These are phyloP conservation scores for Copidosoma aretas DNA, from an alignment of 2,888 invertebrate genomes.

Conservation along the genomic window DNA sequence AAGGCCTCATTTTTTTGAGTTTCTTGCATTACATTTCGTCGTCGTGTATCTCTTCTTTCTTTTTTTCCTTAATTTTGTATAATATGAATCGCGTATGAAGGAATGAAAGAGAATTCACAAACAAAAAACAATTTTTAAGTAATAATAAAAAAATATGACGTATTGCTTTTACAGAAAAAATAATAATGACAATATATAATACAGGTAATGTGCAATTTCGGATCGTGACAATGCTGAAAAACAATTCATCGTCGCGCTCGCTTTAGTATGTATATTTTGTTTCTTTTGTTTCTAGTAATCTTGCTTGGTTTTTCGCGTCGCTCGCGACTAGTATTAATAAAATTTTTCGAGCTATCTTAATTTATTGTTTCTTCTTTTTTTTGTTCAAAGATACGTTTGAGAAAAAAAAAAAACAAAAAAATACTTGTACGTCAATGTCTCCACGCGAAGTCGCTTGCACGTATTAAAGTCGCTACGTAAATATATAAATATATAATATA, in stretches of 20 bases:
- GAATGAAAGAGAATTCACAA: conserved; percentile 39
- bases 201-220: conserved; percentile 35
- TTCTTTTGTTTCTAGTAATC: conserved; percentile 25
- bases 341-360: conserved; percentile 23
- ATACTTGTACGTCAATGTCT: conserved; percentile 41
- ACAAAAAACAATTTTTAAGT: conserved; percentile 28
- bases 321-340: conserved; percentile 41
- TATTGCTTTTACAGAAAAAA: conserved; percentile 19
- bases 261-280: conserved; percentile 28
- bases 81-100: conserved; percentile 27
- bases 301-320: conserved; percentile 32
- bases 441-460: conserved; percentile 36
- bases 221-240: conserved; percentile 40
- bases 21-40: conserved; percentile 7
- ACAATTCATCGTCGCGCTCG: conserved; percentile 40
- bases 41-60: background rate
- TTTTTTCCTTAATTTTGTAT: background rate
- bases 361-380: conserved; percentile 22
- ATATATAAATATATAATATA: conserved; percentile 42
- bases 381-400: conserved; percentile 27
- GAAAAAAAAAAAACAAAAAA: conserved; percentile 37
- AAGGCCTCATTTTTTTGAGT: conserved; percentile 25
- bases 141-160: conserved; percentile 33
- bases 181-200: conserved; percentile 15
- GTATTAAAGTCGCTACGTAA: too few relatives aligned